These are phyloP conservation scores for Leucosticte australis DNA, from an alignment of 2,113 vertebrate species.

Conservation along the genomic window DNA sequence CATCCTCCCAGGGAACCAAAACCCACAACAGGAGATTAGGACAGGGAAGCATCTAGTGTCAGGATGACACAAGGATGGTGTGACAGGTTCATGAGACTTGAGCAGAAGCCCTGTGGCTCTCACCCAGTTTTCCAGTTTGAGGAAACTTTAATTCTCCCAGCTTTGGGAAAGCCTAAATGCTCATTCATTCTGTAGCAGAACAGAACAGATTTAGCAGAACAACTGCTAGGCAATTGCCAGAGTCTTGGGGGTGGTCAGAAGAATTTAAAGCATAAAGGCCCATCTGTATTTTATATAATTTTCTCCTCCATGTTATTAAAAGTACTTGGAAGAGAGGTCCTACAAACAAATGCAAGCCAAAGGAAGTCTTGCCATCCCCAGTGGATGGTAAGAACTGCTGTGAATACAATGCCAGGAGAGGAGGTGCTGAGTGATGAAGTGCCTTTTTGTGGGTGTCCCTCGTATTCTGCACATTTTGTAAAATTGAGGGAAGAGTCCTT, in stretches of 20 bases:
- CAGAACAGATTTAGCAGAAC: neutral
- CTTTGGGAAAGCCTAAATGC: neutral
- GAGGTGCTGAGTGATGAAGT: neutral
- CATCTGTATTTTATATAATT: neutral
- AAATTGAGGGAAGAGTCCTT: neutral
- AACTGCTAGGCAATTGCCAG: neutral
- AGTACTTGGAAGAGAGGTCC: neutral
- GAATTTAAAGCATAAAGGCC: neutral
- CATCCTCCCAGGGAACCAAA: neutral
- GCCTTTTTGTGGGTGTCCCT: neutral
- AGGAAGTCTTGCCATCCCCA: neutral
- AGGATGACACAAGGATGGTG: neutral
- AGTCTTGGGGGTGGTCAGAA: neutral
- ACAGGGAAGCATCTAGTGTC: neutral
- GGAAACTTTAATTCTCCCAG: neutral
- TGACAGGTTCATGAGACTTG: neutral
- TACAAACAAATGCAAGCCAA: neutral
- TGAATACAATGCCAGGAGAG: neutral
- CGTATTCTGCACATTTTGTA: neutral
- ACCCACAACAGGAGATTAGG: neutral
- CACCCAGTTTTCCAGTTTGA: neutral
- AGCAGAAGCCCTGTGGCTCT: neutral
- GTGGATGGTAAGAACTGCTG: neutral
- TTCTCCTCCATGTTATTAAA: neutral
- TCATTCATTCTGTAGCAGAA: neutral